Evolutionary conservation across 2,113 vertebrate genomes (phyloP).

Genomic region (Crotalus viridis): DNA sequence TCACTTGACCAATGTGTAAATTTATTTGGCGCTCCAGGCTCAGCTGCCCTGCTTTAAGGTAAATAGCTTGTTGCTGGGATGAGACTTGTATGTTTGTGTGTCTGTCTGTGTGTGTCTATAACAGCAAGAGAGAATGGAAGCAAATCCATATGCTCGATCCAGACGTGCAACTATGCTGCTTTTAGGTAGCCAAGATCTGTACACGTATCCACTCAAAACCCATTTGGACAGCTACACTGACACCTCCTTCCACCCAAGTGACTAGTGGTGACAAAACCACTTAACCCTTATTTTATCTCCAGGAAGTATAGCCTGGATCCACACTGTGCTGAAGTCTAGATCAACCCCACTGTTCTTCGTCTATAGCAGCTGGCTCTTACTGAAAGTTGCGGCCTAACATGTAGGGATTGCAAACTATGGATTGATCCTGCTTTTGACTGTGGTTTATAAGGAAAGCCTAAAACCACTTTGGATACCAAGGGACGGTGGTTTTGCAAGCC

Average conservation of each 20-base stretch:
- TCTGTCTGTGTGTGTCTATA: no score
- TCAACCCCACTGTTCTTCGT: neutral
- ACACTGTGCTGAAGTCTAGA: neutral
- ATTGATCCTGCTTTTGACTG: neutral
- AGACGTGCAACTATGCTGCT: neutral
- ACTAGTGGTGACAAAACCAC: neutral
- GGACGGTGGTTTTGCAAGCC: neutral
- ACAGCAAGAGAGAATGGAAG: neutral
- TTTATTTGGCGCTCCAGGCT: conserved; percentile 14
- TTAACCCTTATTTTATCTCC: neutral
- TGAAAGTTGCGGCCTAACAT: neutral
- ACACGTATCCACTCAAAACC: neutral
- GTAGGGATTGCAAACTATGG: neutral
- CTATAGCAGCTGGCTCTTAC: neutral
- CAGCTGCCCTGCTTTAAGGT: neutral
- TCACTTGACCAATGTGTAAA: neutral
- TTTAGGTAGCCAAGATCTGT: neutral
- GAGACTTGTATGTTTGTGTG: neutral
- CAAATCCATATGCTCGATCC: neutral
- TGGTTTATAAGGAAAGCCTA: neutral
- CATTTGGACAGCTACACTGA: neutral
- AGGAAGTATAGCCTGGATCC: neutral
- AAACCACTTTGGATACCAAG: neutral
- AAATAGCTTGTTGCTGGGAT: neutral
- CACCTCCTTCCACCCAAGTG: neutral